phyloP scores from a whole-genome alignment of 53 echinoderm and acorn worm species.

The Glandiceps talaboti region DNA sequence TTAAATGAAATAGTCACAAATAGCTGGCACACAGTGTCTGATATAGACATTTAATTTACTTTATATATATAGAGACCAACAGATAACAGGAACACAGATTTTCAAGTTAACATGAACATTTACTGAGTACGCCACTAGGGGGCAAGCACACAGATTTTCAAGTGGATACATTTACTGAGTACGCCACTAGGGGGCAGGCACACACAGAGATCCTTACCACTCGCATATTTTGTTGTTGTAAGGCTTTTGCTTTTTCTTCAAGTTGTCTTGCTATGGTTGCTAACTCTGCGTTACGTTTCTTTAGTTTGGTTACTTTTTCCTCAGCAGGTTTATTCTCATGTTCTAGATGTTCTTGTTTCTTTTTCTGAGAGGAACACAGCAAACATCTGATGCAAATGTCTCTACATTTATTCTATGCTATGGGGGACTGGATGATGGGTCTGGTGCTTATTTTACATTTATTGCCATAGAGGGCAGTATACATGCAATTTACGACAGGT shows the following conservation, averaged over 20 bases:
- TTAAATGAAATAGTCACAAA: too few species aligned
- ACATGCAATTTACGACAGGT: too few species aligned
- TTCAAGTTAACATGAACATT: too few species aligned
- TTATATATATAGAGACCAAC: too few species aligned
- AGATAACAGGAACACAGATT: too few species aligned
- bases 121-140: too few species aligned
- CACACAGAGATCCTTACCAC: not conserved
- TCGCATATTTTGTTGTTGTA: conserved; percentile 21
- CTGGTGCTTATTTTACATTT: not conserved
- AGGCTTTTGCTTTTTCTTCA: conserved; percentile 81
- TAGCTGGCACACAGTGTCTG: too few species aligned
- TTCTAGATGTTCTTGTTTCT: not conserved
- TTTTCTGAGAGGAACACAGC: not conserved
- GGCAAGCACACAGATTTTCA: too few species aligned
- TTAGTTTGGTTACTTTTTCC: conserved; percentile 49
- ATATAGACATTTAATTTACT: too few species aligned
- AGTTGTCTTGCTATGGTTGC: conserved; percentile 72
- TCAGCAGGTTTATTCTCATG: conserved; percentile 3
- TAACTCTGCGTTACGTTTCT: conserved; percentile 61
- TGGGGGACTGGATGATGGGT: not conserved
- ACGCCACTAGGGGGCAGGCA: too few species aligned
- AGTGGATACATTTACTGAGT: too few species aligned
- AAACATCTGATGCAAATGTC: not conserved
- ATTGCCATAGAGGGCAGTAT: not conserved
- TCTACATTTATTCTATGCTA: not conserved